Base-by-base conservation (phyloP, 2,113 vertebrate genomes). In the Festucalex cinctus region DNA sequence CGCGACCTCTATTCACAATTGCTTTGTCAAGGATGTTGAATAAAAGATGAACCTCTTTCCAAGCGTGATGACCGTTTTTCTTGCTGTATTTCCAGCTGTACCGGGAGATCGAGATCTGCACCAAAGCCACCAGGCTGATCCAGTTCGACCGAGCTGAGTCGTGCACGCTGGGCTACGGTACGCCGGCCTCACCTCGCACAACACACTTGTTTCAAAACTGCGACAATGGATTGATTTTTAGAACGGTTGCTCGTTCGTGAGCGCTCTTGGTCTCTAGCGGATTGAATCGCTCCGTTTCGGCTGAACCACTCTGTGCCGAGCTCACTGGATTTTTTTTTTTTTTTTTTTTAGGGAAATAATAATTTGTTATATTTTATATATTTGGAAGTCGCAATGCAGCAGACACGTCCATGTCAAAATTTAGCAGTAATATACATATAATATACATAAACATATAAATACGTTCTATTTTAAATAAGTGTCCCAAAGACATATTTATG, bases 21-120 rank as follows among this genome's bases (percentile, higher is more conserved):
- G 63, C 71, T 51, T 74, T 37, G 26, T 72, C 80, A 69, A 81
- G 63, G 65, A 74, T 54, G 24, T 61, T 76, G 76, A 86, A 87
- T 85, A 76, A 87, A 36, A 76, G 78, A 87, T 84, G 67, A 81
- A 71, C 70, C 62, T 73, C 81, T 73, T 79, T 71, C 7, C 73
- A 63, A 70, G 67, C 74, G 49, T 1, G 41, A 74, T 60, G 77
- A 64, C 64, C 24, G 54, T 71, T 77, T 57, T 36, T 61, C 71
- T 41, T 71, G 24, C 41, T 57, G 82, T 36, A 87, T 89, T 46
- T 89, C 68, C 90, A 99, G 96, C 86, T 98, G 62, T 96, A 95
- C 88, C 95, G 97, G 90, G 97, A 98, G 90, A 96, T 98, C 58
- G 94, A 98, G 90, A 93, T 99, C 82, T 95, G 95, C 83, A 88